Evolutionary conservation across 2,113 vertebrate genomes (phyloP).

Genomic region (Meleagris gallopavo): DNA sequence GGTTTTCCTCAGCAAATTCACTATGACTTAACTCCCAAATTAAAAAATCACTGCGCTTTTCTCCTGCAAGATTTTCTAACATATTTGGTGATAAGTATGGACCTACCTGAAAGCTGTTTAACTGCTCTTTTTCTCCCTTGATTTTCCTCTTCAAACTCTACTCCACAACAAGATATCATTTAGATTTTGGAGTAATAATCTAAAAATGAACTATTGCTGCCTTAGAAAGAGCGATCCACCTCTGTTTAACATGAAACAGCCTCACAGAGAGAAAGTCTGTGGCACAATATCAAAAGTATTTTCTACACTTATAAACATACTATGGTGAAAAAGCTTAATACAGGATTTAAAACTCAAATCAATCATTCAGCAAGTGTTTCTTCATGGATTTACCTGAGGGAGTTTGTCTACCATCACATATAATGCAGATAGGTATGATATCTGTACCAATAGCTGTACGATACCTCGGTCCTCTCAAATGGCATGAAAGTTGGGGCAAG

Average conservation of each 20-base stretch:
- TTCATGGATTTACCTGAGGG: too few species aligned
- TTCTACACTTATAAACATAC: neutral
- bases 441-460: neutral
- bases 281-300: neutral
- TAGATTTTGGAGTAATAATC: neutral
- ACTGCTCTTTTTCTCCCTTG: neutral
- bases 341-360: neutral
- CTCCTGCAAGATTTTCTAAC: neutral
- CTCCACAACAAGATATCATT: neutral
- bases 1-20: neutral
- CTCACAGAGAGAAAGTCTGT: neutral
- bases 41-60: neutral
- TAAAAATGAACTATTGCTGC: neutral
- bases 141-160: neutral
- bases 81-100: neutral
- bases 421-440: neutral
- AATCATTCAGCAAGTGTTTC: fast-evolving
- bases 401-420: neutral
- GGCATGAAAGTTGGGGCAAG: neutral
- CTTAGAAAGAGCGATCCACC: neutral
- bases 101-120: neutral
- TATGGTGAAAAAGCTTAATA: neutral
- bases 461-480: fast-evolving
- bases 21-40: neutral
- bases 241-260: neutral